Evolutionary conservation across 1,140 invertebrate species (phyloP).

Genomic region (Orchestia grillus): DNA sequence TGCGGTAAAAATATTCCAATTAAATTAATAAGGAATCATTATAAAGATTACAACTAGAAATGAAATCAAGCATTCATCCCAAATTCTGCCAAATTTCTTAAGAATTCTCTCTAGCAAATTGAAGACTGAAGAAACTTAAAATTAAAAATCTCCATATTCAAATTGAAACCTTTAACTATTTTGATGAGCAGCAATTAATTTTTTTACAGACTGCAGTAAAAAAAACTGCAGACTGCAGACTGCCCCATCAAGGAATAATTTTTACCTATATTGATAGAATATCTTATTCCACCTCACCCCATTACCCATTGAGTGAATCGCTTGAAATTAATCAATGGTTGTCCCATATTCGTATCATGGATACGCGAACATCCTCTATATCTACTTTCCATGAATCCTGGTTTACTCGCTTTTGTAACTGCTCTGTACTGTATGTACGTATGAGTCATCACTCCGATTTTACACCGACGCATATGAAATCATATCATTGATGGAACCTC

Average conservation of each 20-base stretch:
- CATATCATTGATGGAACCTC: too few species aligned
- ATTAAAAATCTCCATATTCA: background rate
- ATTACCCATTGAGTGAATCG: background rate
- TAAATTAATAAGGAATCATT: too few species aligned
- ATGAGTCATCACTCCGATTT: too few species aligned
- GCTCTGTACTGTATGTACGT: too few species aligned
- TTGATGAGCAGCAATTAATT: background rate
- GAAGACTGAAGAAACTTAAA: background rate
- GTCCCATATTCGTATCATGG: too few species aligned
- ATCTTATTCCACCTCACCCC: background rate
- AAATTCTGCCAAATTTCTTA: background rate
- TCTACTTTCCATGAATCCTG: too few species aligned
- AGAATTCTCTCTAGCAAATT: background rate
- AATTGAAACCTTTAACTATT: background rate
- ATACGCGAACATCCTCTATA: too few species aligned
- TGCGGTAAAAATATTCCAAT: too few species aligned
- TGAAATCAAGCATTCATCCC: background rate
- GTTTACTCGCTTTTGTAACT: too few species aligned
- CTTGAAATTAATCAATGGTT: background rate
- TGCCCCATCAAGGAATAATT: background rate
- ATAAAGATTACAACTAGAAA: background rate
- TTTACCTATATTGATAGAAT: background rate
- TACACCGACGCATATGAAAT: too few species aligned
- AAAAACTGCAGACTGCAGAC: too few species aligned
- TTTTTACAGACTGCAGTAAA: background rate